phyloP scores from a whole-genome alignment of 2,113 vertebrate species.

The Hippocampus zosterae region DNA sequence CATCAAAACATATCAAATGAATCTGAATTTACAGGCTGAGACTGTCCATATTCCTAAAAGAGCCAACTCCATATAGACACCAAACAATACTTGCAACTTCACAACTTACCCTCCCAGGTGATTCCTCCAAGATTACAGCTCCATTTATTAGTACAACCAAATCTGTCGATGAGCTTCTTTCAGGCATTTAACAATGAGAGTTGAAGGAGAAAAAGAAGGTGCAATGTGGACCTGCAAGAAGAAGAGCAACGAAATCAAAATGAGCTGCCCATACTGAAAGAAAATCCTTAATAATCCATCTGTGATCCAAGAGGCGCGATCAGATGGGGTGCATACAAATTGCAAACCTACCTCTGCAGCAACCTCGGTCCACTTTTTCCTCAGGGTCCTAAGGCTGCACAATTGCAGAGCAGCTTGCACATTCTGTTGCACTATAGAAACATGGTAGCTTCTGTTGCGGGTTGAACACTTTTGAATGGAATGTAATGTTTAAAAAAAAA shows the following conservation, averaged over 20 bases:
- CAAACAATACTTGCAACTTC: constrained; percentile 40
- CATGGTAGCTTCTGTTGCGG: not conserved
- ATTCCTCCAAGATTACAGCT: constrained; percentile 38
- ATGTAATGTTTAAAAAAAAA: not conserved
- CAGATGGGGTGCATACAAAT: constrained; percentile 71
- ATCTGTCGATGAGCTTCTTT: constrained; percentile 26
- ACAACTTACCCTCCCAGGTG: constrained; percentile 57
- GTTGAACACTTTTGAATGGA: not conserved
- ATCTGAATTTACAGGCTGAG: constrained; percentile 27
- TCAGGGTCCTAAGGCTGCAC: constrained; percentile 72
- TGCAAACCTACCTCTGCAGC: constrained; percentile 69
- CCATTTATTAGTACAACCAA: constrained; percentile 36
- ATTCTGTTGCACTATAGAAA: not conserved
- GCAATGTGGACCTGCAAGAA: constrained; percentile 33
- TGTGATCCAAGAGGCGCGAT: constrained; percentile 65
- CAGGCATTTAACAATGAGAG: constrained; percentile 35
- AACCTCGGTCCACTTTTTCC: constrained; percentile 64
- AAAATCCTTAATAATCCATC: constrained; percentile 70
- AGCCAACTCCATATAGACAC: not conserved
- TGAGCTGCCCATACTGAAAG: constrained; percentile 44
- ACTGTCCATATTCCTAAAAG: not conserved
- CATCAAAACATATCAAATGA: constrained; percentile 13
- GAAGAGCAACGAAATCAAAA: constrained; percentile 36
- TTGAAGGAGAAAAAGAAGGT: constrained; percentile 16
- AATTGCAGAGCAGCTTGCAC: not conserved